Percentiles rank a stretch among this genome's conserved stretches.
phyloP scores from a whole-genome alignment of 2,888 invertebrate genomes.

The Crematogaster levior region DNA sequence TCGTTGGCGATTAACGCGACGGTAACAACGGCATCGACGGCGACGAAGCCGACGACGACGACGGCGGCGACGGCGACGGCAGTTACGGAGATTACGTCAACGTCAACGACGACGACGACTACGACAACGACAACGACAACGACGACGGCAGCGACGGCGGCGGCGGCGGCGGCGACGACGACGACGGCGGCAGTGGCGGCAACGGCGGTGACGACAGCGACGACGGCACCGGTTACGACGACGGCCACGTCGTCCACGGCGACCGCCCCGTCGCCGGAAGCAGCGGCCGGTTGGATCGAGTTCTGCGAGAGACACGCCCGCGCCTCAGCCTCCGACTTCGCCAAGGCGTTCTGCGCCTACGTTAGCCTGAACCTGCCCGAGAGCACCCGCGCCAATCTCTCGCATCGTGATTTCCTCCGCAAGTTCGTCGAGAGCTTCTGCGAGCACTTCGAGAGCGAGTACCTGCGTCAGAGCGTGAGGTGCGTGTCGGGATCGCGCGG shows the following conservation, averaged over 20 bases:
- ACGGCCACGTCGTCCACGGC: slow-evolving; percentile 61
- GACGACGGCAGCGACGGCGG: slow-evolving; percentile 65
- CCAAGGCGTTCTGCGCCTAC: slow-evolving; percentile 93
- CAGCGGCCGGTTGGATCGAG: slow-evolving; percentile 91
- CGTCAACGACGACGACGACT: slow-evolving; percentile 22
- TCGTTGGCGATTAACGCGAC: slow-evolving; percentile 25
- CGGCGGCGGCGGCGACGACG: slow-evolving; percentile 7
- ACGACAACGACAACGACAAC: slow-evolving; percentile 53
- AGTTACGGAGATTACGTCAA: background rate
- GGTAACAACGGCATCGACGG: background rate
- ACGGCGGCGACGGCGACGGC: slow-evolving; percentile 6
- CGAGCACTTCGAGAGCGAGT: slow-evolving; percentile 94
- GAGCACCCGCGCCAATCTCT: slow-evolving; percentile 88
- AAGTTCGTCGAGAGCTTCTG: slow-evolving; percentile 95
- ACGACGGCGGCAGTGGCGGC: slow-evolving; percentile 54
- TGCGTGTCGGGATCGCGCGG: slow-evolving; percentile 55
- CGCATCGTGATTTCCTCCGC: slow-evolving; percentile 92
- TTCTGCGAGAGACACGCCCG: slow-evolving; percentile 95
- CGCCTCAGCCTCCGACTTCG: slow-evolving; percentile 94
- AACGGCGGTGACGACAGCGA: slow-evolving; percentile 8
- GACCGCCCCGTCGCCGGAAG: slow-evolving; percentile 86
- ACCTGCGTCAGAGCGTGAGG: slow-evolving; percentile 87
- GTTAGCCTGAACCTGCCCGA: slow-evolving; percentile 91
- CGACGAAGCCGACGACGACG: slow-evolving; percentile 13
- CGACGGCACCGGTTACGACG: background rate